A percentile compares a stretch with the other conserved stretches of the same genome.
Conservation (phyloP, 1,140 invertebrate species). For the Dolichoris vasculosae region DNA sequence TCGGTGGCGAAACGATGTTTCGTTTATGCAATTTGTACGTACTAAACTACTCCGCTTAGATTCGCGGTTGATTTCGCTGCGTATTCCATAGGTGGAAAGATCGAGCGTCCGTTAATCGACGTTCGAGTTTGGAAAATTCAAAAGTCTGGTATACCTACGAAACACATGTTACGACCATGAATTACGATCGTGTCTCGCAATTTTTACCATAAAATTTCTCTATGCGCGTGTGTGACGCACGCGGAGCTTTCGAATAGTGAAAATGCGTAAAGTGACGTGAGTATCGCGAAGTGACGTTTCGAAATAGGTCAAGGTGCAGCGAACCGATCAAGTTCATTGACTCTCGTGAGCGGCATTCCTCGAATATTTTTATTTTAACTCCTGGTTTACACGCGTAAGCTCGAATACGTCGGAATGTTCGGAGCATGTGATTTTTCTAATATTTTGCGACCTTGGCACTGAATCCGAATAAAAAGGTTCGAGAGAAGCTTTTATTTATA, state of each 20-base stretch:
- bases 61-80: not conserved
- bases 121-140: not conserved
- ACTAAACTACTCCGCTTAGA: not conserved
- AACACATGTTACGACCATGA: not conserved
- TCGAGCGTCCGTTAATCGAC: not conserved
- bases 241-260: constrained; percentile 16
- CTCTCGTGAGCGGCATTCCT: constrained; percentile 25
- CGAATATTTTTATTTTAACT: constrained; percentile 24
- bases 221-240: not conserved
- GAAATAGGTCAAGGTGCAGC: constrained; percentile 53
- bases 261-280: constrained; percentile 23
- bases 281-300: constrained; percentile 13
- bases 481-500: not conserved
- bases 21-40: not conserved
- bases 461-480: not conserved
- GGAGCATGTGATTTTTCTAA: constrained; percentile 10
- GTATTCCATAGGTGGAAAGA: not conserved
- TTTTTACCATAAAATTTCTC: constrained; percentile 1
- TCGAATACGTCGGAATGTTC: not conserved
- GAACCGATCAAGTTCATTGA: constrained; percentile 52
- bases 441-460: constrained; percentile 3
- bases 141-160: not conserved
- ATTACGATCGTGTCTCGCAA: not conserved
- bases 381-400: not conserved
- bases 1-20: not conserved